Evolutionary conservation across 1,140 invertebrate genomes (phyloP), one percentile per base, ranked within the genome.

Genomic region (Platorchestia sp.): DNA sequence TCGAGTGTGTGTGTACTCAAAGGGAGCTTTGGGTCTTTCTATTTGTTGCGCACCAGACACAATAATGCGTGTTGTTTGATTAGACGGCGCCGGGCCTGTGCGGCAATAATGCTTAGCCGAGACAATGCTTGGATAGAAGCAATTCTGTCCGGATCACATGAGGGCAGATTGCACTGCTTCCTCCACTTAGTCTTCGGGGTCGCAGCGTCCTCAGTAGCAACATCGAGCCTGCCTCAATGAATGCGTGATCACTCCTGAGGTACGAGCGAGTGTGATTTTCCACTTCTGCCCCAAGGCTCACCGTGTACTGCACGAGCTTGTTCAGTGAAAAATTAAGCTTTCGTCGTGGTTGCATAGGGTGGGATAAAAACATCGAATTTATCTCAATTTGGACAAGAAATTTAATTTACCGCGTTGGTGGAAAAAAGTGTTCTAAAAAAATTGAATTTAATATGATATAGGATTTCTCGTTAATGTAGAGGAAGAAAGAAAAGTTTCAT

Each of bases 31-130:
- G 87, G 41, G 87, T 89, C 87, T 89, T 89, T 89, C 87, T 89
- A 42, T 89, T 44, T 89, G 87, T 89, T 89, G 87, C 27, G 87
- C 43, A 27, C 43, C 41, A 41, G 43, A 44, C 87, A 42, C 87
- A 89, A 89, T 89, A 89, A 89, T 89, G 87, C 41, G n/a, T 89
- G 87, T 89, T 89, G 87, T 89, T 89, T 89, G 87, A 89, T 89
- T 89, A 89, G 41, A 89, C 43, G n/a, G 87, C 36, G 6, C 43
- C 5, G 87, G 59, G 59, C 14, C 59, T 19, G 59, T 75, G 59
- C 59, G 3, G 59, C 59, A 75, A 75, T 75, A 75, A 75, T 75
- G 59, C 59, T 75, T 75, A 75, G 59, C 59, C 59, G 59, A 75
- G 59, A 75, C 59, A 75, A 75, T 75, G 59, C 59, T 75, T 75